A percentile compares a stretch with the other conserved stretches of the same genome.
phyloP scores from a whole-genome alignment of 2,113 vertebrate genomes.

The Hydrolagus affinis region DNA sequence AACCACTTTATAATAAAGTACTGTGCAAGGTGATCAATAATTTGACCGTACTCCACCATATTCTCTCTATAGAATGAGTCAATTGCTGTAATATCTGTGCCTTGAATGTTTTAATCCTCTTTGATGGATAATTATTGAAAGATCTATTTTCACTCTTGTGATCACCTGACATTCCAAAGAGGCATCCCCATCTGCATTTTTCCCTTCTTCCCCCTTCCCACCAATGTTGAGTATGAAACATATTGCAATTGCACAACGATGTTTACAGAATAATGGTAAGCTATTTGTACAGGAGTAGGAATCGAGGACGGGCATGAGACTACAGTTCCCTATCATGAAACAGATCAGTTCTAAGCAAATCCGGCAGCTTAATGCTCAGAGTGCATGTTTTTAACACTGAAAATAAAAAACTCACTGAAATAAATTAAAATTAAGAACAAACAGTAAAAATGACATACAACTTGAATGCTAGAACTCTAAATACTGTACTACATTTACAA shows the following conservation, averaged over 20 bases:
- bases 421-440: too few relatives aligned
- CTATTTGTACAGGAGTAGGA: neutral
- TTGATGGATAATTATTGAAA: neutral
- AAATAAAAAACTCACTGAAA: too few relatives aligned
- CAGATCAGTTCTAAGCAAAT: neutral
- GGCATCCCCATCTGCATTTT: neutral
- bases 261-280: neutral
- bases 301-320: neutral
- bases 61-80: neutral
- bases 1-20: neutral
- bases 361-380: neutral
- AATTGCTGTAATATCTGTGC: neutral
- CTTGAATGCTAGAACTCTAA: too few relatives aligned
- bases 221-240: too few relatives aligned
- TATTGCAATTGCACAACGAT: too few relatives aligned
- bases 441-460: too few relatives aligned
- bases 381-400: neutral
- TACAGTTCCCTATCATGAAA: neutral
- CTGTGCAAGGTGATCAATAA: neutral
- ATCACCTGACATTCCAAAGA: neutral
- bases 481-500: too few relatives aligned
- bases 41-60: neutral
- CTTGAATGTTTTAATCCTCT: neutral
- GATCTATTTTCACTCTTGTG: neutral
- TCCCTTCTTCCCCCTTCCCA: too few relatives aligned